Percentiles rank a stretch among this genome's conserved stretches.
These are phyloP conservation scores for Tipula lateralis DNA, from an alignment of 2,888 invertebrate species.

Conservation along the genomic window DNA sequence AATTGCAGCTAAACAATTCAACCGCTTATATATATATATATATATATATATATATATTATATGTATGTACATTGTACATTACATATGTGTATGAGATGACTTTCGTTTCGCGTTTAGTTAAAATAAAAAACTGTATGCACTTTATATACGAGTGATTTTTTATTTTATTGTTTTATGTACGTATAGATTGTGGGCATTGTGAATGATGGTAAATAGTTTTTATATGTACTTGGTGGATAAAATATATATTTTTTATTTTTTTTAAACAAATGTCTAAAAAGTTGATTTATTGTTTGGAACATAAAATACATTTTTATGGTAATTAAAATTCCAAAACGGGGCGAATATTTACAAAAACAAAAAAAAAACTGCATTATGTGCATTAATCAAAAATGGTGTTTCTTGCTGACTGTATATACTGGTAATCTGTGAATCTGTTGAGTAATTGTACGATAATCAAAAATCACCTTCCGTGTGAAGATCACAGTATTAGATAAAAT, in stretches of 20 bases:
- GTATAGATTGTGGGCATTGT: background rate
- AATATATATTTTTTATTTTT: background rate
- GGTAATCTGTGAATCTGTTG: background rate
- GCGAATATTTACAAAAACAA: background rate
- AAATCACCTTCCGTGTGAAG: background rate
- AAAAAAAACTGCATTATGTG: background rate
- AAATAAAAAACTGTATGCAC: background rate
- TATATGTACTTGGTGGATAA: background rate
- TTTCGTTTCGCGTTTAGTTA: background rate
- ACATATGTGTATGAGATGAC: no score
- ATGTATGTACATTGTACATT: no score
- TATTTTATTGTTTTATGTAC: background rate
- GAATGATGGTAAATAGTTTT: background rate
- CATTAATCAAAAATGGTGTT: background rate
- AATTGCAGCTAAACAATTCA: background rate
- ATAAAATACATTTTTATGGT: background rate
- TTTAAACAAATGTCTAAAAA: background rate
- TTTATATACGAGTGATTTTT: background rate
- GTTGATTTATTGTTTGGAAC: background rate
- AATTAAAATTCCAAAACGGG: constrained; percentile 5
- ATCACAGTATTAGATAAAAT: background rate
- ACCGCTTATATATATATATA: background rate
- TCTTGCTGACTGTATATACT: background rate
- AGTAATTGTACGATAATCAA: no score
- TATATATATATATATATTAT: no score